Evolutionary conservation across 1,140 invertebrate species (phyloP).

Genomic region (Lordiphosa mommai): DNA sequence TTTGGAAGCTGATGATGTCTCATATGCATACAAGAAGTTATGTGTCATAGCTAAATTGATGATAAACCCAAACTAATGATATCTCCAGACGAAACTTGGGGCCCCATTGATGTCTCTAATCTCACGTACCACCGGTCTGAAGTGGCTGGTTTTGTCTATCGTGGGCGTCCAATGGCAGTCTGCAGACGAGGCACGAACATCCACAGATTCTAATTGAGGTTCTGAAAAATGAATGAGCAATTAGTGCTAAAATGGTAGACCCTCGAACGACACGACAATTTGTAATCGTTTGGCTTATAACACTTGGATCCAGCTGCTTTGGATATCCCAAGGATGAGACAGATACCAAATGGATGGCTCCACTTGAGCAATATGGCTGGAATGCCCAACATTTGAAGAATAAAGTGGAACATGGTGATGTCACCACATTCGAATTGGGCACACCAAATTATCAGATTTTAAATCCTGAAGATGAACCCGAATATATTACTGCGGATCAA

Average conservation of each 20-base stretch:
- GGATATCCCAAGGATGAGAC: not conserved
- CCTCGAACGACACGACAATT: conserved; percentile 29
- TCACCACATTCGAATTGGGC: conserved; percentile 64
- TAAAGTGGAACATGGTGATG: conserved; percentile 60
- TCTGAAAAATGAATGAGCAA: conserved; percentile 32
- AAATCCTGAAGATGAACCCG: conserved; percentile 63
- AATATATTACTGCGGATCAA: conserved; percentile 68
- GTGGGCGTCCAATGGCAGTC: conserved; percentile 32
- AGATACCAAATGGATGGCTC: conserved; percentile 34
- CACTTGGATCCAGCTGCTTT: conserved; percentile 3
- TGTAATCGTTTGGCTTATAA: conserved; percentile 20
- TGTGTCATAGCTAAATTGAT: conserved; percentile 54
- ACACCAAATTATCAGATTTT: conserved; percentile 65
- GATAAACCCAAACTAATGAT: conserved; percentile 50
- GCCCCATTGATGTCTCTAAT: conserved; percentile 43
- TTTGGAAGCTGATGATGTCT: conserved; percentile 29
- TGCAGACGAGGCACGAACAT: conserved; percentile 7
- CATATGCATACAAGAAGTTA: conserved; percentile 3
- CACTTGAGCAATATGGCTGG: conserved; percentile 40
- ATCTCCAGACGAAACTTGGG: conserved; percentile 54
- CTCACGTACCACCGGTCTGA: conserved; percentile 45
- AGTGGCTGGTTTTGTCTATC: conserved; percentile 4
- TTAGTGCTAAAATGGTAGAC: conserved; percentile 61
- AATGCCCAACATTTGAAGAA: conserved; percentile 46
- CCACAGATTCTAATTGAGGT: conserved; percentile 37